A percentile compares a stretch with the other conserved stretches of the same genome.
Evolutionary conservation across 2,797 vertebrate species (phyloP).

Genomic region (Uromys caudimaculatus): DNA sequence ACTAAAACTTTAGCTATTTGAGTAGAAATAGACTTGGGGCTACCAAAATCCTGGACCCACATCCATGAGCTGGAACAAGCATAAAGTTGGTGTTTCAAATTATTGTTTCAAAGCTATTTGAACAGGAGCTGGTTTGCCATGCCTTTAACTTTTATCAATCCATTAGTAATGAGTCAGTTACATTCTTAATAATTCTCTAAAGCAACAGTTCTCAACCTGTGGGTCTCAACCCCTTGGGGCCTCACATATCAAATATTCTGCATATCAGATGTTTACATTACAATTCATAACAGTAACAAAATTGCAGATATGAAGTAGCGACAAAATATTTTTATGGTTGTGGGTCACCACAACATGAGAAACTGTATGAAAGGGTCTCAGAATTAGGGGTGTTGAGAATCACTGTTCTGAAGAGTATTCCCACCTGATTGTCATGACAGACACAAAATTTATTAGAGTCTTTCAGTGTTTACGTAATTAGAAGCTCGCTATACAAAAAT

Average conservation of each 20-base stretch:
- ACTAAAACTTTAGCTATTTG: constrained; percentile 26
- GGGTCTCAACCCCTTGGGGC: neutral
- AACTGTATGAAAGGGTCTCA: neutral
- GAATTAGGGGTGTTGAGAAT: neutral
- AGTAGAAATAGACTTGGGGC: constrained; percentile 25
- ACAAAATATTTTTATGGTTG: neutral
- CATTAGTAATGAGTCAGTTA: neutral
- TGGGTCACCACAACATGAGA: neutral
- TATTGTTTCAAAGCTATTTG: constrained; percentile 21
- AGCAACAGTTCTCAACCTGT: neutral
- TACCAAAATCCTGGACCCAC: neutral
- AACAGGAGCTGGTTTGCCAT: neutral
- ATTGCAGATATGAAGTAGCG: neutral
- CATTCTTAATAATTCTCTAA: neutral
- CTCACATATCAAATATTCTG: neutral
- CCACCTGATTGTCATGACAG: neutral
- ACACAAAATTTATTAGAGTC: neutral
- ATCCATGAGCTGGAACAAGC: neutral
- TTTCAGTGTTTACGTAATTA: neutral
- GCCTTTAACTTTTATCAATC: neutral
- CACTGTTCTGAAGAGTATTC: neutral
- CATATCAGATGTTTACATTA: neutral
- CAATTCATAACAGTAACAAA: neutral
- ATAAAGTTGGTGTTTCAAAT: neutral
- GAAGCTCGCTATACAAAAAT: neutral